phyloP scores from a whole-genome alignment of 2,113 vertebrate species.

The Pseudorhombus dupliciocellatus region DNA sequence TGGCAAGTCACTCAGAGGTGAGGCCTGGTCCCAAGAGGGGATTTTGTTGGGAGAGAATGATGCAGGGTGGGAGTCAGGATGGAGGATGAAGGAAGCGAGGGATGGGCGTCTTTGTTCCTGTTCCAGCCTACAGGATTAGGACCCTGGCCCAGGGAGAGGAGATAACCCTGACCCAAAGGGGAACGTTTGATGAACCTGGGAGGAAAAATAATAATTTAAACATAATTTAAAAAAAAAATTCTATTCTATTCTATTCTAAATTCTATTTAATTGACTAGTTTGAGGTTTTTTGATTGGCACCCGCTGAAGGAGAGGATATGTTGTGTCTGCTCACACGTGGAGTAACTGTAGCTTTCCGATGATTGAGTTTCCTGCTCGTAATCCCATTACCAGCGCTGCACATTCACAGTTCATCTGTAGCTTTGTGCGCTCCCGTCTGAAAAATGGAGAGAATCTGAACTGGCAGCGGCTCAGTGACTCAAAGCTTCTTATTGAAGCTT shows the following conservation, averaged over 20 bases:
- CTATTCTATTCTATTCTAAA: too few relatives aligned
- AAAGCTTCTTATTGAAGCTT: constrained; percentile 61
- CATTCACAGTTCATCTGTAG: constrained; percentile 64
- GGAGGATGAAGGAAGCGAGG: constrained; percentile 7
- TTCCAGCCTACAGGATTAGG: constrained; percentile 57
- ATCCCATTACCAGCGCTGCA: constrained; percentile 63
- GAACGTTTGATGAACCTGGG: constrained; percentile 30
- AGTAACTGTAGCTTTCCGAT: constrained; percentile 38
- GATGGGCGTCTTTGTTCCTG: constrained; percentile 54
- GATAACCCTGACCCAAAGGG: constrained; percentile 32
- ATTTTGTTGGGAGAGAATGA: constrained; percentile 26
- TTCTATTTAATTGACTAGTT: constrained; percentile 11
- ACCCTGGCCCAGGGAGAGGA: constrained; percentile 34
- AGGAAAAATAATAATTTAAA: constrained; percentile 13
- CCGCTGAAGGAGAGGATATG: not conserved
- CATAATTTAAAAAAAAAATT: constrained; percentile 11
- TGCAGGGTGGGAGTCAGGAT: constrained; percentile 9
- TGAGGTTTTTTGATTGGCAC: constrained; percentile 37
- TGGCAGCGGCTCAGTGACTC: constrained; percentile 45
- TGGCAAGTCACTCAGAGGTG: constrained; percentile 56
- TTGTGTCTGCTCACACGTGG: constrained; percentile 21
- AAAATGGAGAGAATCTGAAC: constrained; percentile 51
- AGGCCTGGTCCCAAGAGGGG: constrained; percentile 24
- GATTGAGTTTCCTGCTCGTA: constrained; percentile 66
- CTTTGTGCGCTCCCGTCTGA: constrained; percentile 53